Conservation (phyloP, 1,140 invertebrate genomes). For the Pseudomyrmex concolor region DNA sequence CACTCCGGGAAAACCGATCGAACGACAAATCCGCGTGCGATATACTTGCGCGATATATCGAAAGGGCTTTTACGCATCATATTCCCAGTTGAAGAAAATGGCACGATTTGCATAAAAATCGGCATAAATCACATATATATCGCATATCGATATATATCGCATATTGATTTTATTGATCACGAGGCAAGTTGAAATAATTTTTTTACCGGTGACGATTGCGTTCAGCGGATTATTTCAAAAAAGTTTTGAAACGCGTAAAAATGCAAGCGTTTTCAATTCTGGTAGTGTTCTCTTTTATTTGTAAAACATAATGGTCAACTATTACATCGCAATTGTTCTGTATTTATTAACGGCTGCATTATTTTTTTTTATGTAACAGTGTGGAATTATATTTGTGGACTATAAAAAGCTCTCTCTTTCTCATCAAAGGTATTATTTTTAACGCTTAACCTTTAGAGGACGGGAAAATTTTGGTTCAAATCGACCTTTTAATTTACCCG, state of each 20-base stretch:
- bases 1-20: background rate
- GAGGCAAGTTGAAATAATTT: background rate
- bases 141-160: no score
- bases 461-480: no score
- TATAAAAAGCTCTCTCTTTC: conserved; percentile 3
- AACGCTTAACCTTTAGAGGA: no score
- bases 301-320: background rate
- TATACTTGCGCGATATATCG: conserved; percentile 18
- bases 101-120: conserved; percentile 29
- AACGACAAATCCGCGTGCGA: conserved; percentile 28
- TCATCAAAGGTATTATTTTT: conserved; percentile 14
- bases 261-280: conserved; percentile 6
- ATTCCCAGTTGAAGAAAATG: background rate
- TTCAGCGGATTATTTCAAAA: background rate
- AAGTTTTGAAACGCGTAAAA: background rate
- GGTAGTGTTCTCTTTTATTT: background rate
- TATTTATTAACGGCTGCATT: background rate
- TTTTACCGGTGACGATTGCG: background rate
- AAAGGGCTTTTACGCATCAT: conserved; percentile 18
- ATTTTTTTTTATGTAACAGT: background rate
- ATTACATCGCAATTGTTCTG: background rate
- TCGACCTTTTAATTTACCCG: no score
- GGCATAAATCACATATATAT: conserved; percentile 25
- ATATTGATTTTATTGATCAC: no score
- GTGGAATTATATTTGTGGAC: background rate